Evolutionary conservation across 2,797 vertebrate genomes (phyloP).

Genomic region (Sylvilagus floridanus): DNA sequence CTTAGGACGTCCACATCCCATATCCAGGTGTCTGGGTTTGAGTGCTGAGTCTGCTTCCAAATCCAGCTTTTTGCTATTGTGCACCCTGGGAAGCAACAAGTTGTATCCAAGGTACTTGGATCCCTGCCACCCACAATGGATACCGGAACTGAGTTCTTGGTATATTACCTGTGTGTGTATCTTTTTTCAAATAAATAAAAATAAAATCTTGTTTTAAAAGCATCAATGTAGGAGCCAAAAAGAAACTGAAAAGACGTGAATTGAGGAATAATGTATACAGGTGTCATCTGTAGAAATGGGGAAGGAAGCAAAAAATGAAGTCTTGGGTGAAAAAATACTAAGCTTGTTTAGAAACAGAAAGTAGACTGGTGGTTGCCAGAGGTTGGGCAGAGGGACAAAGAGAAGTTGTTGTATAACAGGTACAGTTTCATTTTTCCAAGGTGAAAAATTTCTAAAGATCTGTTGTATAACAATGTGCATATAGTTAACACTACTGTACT

Average conservation of each 20-base stretch:
- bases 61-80: no score
- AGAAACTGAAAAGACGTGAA: not conserved
- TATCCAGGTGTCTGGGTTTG: no score
- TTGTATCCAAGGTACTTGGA: no score
- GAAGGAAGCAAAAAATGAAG: not conserved
- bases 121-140: no score
- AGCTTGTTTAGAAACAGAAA: slow-evolving; percentile 17
- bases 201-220: not conserved
- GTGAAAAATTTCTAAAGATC: not conserved
- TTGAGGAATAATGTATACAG: not conserved
- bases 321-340: not conserved
- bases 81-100: no score
- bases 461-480: not conserved
- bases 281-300: not conserved
- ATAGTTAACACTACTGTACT: not conserved
- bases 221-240: not conserved
- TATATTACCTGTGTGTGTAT: no score
- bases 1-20: no score
- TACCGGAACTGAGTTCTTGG: no score
- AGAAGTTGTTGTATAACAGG: not conserved
- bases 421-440: slow-evolving; percentile 11
- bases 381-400: not conserved
- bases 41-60: no score
- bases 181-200: no score
- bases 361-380: not conserved